Evolutionary conservation across 2,113 vertebrate species (phyloP).

Genomic region (Corythornis vintsioides): DNA sequence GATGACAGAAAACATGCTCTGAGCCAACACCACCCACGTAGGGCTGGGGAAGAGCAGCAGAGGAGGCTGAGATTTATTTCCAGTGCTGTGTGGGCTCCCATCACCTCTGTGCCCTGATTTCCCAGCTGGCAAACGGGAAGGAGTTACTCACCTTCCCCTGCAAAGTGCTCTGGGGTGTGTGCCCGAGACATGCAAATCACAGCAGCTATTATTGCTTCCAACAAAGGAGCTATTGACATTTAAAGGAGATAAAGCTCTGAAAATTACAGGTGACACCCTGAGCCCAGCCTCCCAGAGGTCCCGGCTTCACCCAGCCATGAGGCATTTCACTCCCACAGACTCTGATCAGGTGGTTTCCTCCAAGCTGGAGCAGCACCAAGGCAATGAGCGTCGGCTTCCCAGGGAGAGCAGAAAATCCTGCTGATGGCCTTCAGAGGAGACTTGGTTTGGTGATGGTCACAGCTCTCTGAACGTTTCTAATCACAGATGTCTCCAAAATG

Average conservation of each 20-base stretch:
- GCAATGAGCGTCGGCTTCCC: background rate
- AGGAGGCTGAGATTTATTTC: background rate
- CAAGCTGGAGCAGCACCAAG: background rate
- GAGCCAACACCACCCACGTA: background rate
- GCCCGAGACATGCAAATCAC: slow-evolving; percentile 24
- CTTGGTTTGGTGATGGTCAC: background rate
- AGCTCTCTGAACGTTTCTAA: background rate
- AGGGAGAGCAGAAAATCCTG: background rate
- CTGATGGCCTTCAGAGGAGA: fast-evolving
- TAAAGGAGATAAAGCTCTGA: slow-evolving; percentile 24
- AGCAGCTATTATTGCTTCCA: slow-evolving; percentile 15
- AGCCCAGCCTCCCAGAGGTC: background rate
- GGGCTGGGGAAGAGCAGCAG: background rate
- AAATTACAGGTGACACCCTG: slow-evolving; percentile 29
- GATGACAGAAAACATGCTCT: background rate
- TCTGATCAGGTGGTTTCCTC: background rate
- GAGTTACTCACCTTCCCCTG: slow-evolving; percentile 14
- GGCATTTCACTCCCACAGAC: background rate
- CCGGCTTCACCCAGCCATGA: background rate
- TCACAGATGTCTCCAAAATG: background rate
- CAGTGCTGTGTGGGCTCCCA: background rate
- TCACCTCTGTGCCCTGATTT: background rate
- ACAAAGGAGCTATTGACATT: slow-evolving; percentile 47
- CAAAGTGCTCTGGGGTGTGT: background rate
- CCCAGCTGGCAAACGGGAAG: background rate